A percentile compares a stretch with the other conserved stretches of the same genome.
phyloP scores from a whole-genome alignment of 2,797 vertebrate genomes.

The Taeniopygia guttata region DNA sequence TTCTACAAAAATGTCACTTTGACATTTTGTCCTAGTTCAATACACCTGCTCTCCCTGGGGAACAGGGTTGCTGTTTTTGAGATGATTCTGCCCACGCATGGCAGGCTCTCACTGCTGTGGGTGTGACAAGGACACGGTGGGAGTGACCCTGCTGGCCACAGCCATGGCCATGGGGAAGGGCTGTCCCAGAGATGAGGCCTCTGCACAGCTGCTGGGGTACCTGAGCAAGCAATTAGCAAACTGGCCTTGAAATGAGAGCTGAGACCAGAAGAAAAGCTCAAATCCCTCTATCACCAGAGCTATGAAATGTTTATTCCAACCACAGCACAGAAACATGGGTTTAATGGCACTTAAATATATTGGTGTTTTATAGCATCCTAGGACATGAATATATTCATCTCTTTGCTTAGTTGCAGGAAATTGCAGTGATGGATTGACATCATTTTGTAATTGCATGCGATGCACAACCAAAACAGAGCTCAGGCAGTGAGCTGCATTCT shows the following conservation, averaged over 20 bases:
- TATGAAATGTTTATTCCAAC: neutral
- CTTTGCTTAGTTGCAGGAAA: neutral
- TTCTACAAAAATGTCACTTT: neutral
- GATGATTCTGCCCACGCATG: fast-evolving
- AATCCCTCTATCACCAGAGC: neutral
- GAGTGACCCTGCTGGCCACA: neutral
- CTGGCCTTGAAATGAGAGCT: neutral
- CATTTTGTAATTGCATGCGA: neutral
- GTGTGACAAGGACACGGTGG: fast-evolving
- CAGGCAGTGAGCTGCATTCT: neutral
- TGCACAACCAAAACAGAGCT: neutral
- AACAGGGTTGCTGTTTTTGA: neutral
- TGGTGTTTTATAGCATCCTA: neutral
- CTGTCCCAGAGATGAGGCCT: neutral
- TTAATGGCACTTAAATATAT: slow-evolving; percentile 24
- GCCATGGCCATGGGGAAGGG: fast-evolving
- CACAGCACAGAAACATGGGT: neutral
- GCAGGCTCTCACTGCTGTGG: fast-evolving
- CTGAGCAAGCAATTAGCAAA: neutral
- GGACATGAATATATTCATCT: neutral
- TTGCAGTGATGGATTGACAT: slow-evolving; percentile 36
- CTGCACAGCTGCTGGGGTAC: neutral
- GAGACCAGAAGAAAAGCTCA: neutral
- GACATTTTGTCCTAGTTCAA: neutral
- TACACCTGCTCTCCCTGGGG: neutral